Conservation (phyloP, 92 coral and sea anemone genomes). For the Zoanthus solanderi region DNA sequence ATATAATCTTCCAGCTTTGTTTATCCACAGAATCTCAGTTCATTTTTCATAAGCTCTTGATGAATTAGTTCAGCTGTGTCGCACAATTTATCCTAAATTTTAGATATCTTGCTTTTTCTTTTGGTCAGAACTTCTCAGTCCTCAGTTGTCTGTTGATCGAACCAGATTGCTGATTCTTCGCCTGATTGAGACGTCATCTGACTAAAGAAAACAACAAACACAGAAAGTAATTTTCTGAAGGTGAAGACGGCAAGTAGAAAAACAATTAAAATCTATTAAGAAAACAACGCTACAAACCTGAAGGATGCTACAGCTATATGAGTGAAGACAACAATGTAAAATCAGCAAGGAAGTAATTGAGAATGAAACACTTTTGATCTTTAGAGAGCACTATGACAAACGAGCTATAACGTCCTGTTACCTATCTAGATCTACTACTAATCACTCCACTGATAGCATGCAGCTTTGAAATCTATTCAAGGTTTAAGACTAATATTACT, state of each 20-base stretch:
- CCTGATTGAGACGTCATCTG: slow-evolving; percentile 41
- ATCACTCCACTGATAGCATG: too few species aligned
- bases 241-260: not conserved
- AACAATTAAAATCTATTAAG: not conserved
- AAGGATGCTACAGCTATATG: too few species aligned
- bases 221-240: not conserved
- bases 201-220: slow-evolving; percentile 5
- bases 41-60: not conserved
- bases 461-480: too few species aligned
- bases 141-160: not conserved
- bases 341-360: too few species aligned
- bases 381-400: too few species aligned
- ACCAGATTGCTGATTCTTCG: slow-evolving; percentile 41
- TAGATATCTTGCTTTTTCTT: not conserved
- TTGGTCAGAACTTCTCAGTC: not conserved
- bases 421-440: too few species aligned
- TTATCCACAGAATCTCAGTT: not conserved
- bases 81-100: not conserved
- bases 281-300: too few species aligned
- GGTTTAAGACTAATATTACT: too few species aligned
- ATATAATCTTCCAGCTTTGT: not conserved
- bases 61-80: not conserved
- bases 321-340: too few species aligned
- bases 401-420: too few species aligned
- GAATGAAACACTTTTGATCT: too few species aligned